These are phyloP conservation scores for Eurytoma californica DNA, from an alignment of 2,888 invertebrate species.

Conservation along the genomic window DNA sequence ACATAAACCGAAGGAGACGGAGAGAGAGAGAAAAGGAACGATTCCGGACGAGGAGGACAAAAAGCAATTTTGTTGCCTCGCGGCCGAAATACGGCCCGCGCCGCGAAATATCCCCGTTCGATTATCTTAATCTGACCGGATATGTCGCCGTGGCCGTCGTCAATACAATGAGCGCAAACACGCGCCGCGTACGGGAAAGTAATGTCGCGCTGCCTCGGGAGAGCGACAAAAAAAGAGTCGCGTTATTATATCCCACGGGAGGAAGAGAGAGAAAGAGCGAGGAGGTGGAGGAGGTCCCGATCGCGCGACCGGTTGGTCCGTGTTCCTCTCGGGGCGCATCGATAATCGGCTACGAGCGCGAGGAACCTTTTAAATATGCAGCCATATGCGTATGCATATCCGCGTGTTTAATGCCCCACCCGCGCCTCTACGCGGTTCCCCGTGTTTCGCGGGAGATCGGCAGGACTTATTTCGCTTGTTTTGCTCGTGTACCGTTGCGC, in stretches of 20 bases:
- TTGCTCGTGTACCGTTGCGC: neutral
- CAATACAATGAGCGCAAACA: slow-evolving; percentile 12
- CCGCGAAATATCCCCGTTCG: slow-evolving; percentile 42
- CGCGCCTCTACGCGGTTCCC: slow-evolving; percentile 19
- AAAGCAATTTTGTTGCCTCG: slow-evolving; percentile 7
- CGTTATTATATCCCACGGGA: slow-evolving; percentile 35
- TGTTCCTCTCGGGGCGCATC: slow-evolving; percentile 28
- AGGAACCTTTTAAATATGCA: slow-evolving; percentile 48
- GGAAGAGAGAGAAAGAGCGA: slow-evolving; percentile 5
- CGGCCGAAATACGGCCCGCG: slow-evolving; percentile 5
- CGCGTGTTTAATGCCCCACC: slow-evolving; percentile 64
- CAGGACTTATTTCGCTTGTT: slow-evolving; percentile 12
- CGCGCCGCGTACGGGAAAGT: slow-evolving; percentile 9
- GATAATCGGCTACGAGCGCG: slow-evolving; percentile 42
- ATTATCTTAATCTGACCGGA: slow-evolving; percentile 53
- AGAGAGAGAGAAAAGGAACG: slow-evolving; percentile 9
- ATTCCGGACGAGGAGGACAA: slow-evolving; percentile 21
- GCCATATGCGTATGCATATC: slow-evolving; percentile 60
- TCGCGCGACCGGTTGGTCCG: slow-evolving; percentile 9
- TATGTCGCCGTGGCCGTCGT: slow-evolving; percentile 20
- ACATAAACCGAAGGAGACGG: neutral
- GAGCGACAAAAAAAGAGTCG: slow-evolving; percentile 30
- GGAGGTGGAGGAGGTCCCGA: slow-evolving; percentile 1
- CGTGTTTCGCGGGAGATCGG: slow-evolving; percentile 26
- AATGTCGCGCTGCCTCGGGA: slow-evolving; percentile 24